Evolutionary conservation across 2,797 vertebrate genomes (phyloP).

Genomic region (Enteromius treurensis): DNA sequence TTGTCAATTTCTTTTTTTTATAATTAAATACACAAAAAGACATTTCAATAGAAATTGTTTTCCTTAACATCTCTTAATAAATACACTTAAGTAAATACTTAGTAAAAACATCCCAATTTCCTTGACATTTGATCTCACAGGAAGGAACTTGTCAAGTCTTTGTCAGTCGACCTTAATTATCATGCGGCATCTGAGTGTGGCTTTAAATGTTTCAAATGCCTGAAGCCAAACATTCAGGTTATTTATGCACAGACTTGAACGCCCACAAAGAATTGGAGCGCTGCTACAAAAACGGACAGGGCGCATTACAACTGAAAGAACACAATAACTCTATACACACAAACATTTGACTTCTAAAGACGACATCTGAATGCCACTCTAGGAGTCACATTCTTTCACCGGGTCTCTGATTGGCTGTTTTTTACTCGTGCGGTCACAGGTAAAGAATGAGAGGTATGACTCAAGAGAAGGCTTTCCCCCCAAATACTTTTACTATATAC

Average conservation of each 20-base stretch:
- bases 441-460: conserved; percentile 48
- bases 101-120: neutral
- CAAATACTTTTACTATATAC: neutral
- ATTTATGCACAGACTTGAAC: neutral
- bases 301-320: neutral
- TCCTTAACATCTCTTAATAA: neutral
- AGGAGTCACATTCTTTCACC: conserved; percentile 30
- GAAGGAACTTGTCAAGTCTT: conserved; percentile 30
- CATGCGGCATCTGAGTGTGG: neutral
- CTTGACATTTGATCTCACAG: conserved; percentile 19
- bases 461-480: conserved; percentile 30
- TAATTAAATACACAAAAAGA: neutral
- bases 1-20: neutral
- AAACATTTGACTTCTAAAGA: conserved; percentile 12
- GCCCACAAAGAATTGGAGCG: neutral
- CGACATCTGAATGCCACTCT: neutral
- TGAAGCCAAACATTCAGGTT: conserved; percentile 15
- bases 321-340: neutral
- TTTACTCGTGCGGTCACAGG: conserved; percentile 41
- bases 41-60: neutral
- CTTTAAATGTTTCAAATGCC: conserved; percentile 27
- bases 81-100: neutral
- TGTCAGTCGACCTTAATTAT: conserved; percentile 1
- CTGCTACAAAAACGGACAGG: neutral
- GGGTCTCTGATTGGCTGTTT: conserved; percentile 13